Evolutionary conservation across 2,113 vertebrate genomes (phyloP).

Genomic region (Prunella fulvescens): DNA sequence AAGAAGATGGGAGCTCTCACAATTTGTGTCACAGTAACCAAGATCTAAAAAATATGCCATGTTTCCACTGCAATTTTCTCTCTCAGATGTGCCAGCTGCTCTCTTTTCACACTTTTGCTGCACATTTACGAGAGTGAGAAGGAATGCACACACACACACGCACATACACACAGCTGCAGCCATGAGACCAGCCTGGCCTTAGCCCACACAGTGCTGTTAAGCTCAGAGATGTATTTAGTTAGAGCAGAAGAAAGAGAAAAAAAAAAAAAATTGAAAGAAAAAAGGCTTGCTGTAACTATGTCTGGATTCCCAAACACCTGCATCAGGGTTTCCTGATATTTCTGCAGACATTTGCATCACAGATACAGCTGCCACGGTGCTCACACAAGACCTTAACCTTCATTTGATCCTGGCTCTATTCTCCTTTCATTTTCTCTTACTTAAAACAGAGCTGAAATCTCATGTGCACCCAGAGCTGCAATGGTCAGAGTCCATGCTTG

Average conservation of each 20-base stretch:
- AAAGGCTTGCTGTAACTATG: slow-evolving; percentile 14
- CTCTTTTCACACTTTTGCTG: slow-evolving; percentile 67
- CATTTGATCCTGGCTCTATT: not conserved
- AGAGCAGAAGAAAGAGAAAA: not conserved
- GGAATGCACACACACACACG: slow-evolving; percentile 36
- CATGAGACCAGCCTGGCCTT: slow-evolving; percentile 15
- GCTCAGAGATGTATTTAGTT: slow-evolving; percentile 1
- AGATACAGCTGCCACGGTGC: slow-evolving; percentile 63
- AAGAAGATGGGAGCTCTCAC: not conserved
- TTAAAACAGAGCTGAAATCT: not conserved
- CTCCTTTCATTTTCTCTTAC: not conserved
- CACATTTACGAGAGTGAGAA: slow-evolving; percentile 67
- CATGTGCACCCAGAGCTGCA: not conserved
- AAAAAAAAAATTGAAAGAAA: not conserved
- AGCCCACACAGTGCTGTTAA: slow-evolving; percentile 13
- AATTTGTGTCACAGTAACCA: not conserved
- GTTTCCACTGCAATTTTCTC: slow-evolving; percentile 56
- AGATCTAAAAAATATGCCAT: not conserved
- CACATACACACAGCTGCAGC: slow-evolving; percentile 62
- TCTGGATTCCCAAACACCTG: slow-evolving; percentile 74
- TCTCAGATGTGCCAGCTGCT: slow-evolving; percentile 63
- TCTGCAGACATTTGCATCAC: slow-evolving; percentile 63
- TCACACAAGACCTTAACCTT: not conserved
- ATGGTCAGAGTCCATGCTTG: not conserved
- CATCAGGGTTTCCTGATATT: slow-evolving; percentile 63